These are phyloP conservation scores for Stegastes partitus DNA, from an alignment of 2,113 vertebrate species.

Conservation along the genomic window DNA sequence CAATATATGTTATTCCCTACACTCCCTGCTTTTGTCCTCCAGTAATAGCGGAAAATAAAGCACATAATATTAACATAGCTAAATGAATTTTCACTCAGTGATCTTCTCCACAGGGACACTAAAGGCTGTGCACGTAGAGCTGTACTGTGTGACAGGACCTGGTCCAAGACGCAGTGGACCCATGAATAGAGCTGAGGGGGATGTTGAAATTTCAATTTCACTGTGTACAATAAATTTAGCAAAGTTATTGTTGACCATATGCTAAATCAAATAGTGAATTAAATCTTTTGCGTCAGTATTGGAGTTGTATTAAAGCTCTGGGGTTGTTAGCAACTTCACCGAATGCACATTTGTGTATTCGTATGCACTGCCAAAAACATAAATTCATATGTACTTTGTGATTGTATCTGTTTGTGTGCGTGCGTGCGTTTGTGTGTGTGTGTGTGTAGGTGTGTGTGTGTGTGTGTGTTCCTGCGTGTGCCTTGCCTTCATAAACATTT, in stretches of 20 bases:
- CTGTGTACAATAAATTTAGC: constrained; percentile 1
- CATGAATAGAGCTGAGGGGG: constrained; percentile 13
- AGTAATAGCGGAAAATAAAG: too few species aligned
- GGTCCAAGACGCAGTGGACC: constrained; percentile 1
- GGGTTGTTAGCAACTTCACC: constrained; percentile 4
- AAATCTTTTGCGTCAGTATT: not conserved
- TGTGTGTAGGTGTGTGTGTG: constrained; percentile 29
- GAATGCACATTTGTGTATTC: constrained; percentile 19
- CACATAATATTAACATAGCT: too few species aligned
- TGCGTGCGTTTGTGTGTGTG: constrained; percentile 47
- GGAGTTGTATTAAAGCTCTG: constrained; percentile 18
- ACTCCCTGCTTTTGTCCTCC: too few species aligned
- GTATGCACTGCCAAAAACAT: constrained; percentile 22
- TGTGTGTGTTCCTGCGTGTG: constrained; percentile 47
- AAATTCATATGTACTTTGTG: constrained; percentile 17
- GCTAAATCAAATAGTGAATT: constrained; percentile 19
- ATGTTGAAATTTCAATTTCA: not conserved
- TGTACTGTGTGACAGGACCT: not conserved
- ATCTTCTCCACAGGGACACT: not conserved
- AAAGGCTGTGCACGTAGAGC: not conserved
- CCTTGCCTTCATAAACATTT: constrained; percentile 74
- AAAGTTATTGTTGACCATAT: not conserved
- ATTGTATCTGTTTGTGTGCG: constrained; percentile 27
- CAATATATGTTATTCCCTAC: too few species aligned
- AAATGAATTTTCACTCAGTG: not conserved